Percentiles rank a stretch among this genome's conserved stretches.
Conservation (phyloP, 1,140 invertebrate genomes). For the Myzus persicae region DNA sequence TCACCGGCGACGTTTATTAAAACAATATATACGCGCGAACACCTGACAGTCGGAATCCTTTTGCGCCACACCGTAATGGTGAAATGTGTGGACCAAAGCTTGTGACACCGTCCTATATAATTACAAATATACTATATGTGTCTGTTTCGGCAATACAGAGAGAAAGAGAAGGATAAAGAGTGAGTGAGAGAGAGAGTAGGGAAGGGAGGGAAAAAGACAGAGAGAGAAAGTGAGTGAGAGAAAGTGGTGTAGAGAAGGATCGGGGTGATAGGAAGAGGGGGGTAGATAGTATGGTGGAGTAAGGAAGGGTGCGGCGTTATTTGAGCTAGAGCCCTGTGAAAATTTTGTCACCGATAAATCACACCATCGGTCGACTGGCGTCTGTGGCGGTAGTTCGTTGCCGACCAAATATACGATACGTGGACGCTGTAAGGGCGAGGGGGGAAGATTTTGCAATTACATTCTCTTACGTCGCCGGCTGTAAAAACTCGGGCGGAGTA, state of each 20-base stretch:
- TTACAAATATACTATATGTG: constrained; percentile 6
- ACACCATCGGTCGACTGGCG: neutral
- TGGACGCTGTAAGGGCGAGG: neutral
- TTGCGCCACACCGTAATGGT: constrained; percentile 30
- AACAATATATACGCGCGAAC: constrained; percentile 43
- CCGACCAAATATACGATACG: neutral
- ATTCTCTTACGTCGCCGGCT: constrained; percentile 16
- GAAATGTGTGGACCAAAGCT: constrained; percentile 40
- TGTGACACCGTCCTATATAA: neutral
- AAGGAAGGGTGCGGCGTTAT: neutral
- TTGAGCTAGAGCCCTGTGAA: neutral
- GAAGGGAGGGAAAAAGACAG: neutral
- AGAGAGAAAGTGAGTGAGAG: no score
- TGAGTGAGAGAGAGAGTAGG: no score
- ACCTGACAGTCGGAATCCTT: constrained; percentile 41
- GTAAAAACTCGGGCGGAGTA: neutral
- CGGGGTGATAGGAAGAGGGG: neutral
- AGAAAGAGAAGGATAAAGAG: neutral
- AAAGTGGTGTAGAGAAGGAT: neutral
- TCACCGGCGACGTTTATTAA: constrained; percentile 34
- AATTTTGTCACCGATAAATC: constrained; percentile 31
- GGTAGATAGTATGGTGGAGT: neutral
- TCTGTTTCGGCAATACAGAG: neutral
- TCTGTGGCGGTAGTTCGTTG: neutral
- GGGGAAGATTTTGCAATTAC: constrained; percentile 21